phyloP scores from a whole-genome alignment of 2,888 invertebrate species.

The Sesia apiformis region DNA sequence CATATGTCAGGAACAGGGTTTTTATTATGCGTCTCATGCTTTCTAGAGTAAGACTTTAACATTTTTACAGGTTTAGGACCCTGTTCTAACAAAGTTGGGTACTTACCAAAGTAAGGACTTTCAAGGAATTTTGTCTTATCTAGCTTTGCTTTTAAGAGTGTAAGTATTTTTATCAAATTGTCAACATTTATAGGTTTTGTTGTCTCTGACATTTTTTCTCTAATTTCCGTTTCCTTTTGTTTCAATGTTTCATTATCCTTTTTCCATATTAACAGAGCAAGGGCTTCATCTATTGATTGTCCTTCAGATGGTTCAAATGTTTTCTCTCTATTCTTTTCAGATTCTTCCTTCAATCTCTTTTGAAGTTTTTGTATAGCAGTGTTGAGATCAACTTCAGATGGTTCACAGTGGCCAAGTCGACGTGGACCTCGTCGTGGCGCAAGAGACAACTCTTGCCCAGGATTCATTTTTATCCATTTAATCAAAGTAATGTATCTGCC shows the following conservation, averaged over 20 bases:
- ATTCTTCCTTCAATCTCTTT: slow-evolving; percentile 17
- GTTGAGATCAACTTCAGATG: neutral
- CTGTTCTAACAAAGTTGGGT: slow-evolving; percentile 21
- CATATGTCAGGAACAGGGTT: slow-evolving; percentile 29
- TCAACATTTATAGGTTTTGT: slow-evolving; percentile 18
- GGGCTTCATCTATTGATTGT: slow-evolving; percentile 39
- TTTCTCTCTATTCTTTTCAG: slow-evolving; percentile 17
- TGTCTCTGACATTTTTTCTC: neutral
- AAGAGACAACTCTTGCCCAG: slow-evolving; percentile 35
- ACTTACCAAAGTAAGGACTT: slow-evolving; percentile 23
- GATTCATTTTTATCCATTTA: slow-evolving; percentile 65
- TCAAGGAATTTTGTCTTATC: slow-evolving; percentile 21
- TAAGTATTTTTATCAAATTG: slow-evolving; percentile 34
- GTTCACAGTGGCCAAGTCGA: slow-evolving; percentile 34
- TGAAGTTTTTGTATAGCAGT: slow-evolving; percentile 15
- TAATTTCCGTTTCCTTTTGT: neutral
- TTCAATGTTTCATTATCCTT: slow-evolving; percentile 17
- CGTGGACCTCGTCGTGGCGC: slow-evolving; percentile 53
- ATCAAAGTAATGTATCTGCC: slow-evolving; percentile 73
- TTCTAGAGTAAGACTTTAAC: slow-evolving; percentile 47
- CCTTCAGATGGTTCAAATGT: slow-evolving; percentile 26
- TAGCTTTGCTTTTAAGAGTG: slow-evolving; percentile 36
- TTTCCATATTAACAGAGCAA: slow-evolving; percentile 32
- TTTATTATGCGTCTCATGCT: slow-evolving; percentile 8
- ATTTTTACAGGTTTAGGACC: slow-evolving; percentile 18